These are phyloP conservation scores for Ophion obscuratus DNA, from an alignment of 2,888 invertebrate species.

Conservation along the genomic window DNA sequence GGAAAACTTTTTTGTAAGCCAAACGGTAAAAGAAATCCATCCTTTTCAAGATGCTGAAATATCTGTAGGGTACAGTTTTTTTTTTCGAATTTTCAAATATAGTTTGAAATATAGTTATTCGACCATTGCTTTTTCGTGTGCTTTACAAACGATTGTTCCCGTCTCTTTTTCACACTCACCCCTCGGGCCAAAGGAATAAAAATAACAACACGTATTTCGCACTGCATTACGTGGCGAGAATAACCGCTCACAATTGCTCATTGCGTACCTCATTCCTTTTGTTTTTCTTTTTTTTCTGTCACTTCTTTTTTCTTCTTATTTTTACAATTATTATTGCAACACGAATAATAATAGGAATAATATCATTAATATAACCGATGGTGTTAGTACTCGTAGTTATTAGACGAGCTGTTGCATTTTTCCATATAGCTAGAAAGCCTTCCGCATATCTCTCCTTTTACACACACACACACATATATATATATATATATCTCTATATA, in stretches of 20 bases:
- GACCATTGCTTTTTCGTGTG: constrained; percentile 1
- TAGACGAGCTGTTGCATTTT: constrained; percentile 83
- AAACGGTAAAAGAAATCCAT: too few species aligned
- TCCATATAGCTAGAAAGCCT: constrained; percentile 80
- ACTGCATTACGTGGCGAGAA: constrained; percentile 62
- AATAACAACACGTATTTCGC: constrained; percentile 53
- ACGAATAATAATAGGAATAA: constrained; percentile 65
- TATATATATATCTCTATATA: not conserved
- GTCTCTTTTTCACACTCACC: not conserved
- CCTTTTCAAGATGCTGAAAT: too few species aligned
- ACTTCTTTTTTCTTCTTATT: not conserved
- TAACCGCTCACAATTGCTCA: constrained; percentile 56
- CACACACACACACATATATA: constrained; percentile 70
- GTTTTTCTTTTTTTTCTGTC: constrained; percentile 20
- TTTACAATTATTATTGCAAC: constrained; percentile 43
- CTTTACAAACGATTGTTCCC: constrained; percentile 46
- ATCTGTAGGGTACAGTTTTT: too few species aligned
- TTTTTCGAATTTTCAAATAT: too few species aligned
- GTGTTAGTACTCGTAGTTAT: constrained; percentile 83
- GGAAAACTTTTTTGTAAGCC: too few species aligned
- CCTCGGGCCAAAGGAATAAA: constrained; percentile 15
- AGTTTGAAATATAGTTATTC: too few species aligned
- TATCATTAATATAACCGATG: constrained; percentile 78
- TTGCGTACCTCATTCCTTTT: constrained; percentile 49
- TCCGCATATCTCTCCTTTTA: constrained; percentile 78